Percentiles rank a stretch among this genome's conserved stretches.
phyloP scores from a whole-genome alignment of 2,113 vertebrate genomes.

The Coregonus clupeaformis region DNA sequence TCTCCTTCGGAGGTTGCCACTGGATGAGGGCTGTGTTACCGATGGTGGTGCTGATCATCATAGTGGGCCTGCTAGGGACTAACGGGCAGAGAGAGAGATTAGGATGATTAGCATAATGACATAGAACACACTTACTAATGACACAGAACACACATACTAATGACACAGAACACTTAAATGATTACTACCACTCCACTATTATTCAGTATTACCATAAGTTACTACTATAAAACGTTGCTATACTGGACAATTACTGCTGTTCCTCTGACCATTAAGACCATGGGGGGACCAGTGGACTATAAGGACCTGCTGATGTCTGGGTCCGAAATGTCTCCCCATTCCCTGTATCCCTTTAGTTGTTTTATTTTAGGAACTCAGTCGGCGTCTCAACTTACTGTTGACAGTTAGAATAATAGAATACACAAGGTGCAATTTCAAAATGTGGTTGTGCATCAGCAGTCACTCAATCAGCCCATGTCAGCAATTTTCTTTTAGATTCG shows the following conservation, averaged over 20 bases:
- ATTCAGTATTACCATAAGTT: not conserved
- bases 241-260: not conserved
- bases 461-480: too few relatives aligned
- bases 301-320: too few relatives aligned
- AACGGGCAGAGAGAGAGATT: not conserved
- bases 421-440: too few relatives aligned
- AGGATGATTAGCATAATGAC: not conserved
- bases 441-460: too few relatives aligned
- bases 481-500: too few relatives aligned
- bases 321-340: too few relatives aligned
- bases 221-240: not conserved
- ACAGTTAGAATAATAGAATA: too few relatives aligned
- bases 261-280: not conserved
- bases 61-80: conserved; percentile 93
- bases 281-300: not conserved
- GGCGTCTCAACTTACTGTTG: too few relatives aligned
- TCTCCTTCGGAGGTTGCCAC: conserved; percentile 96
- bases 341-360: too few relatives aligned
- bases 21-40: conserved; percentile 96
- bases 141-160: not conserved
- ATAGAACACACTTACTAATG: not conserved
- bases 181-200: not conserved
- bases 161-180: not conserved
- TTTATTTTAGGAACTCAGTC: too few relatives aligned
- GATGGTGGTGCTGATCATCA: conserved; percentile 97